Evolutionary conservation across 2,888 invertebrate species (phyloP).

Genomic region (Malthinus flaveolus): DNA sequence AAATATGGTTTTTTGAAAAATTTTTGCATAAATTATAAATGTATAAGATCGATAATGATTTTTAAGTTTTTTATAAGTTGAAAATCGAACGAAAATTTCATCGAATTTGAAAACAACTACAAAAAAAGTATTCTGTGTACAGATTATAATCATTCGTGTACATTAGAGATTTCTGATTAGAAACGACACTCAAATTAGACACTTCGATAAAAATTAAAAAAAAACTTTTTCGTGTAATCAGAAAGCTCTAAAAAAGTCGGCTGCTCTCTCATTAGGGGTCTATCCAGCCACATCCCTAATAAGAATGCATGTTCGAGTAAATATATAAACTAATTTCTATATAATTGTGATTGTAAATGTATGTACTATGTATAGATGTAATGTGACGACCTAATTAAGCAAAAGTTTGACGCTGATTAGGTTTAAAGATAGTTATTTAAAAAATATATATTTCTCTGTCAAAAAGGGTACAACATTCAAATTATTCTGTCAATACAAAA

Average conservation of each 20-base stretch:
- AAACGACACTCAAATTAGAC: no score
- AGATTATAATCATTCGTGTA: constrained; percentile 9
- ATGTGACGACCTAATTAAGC: constrained; percentile 24
- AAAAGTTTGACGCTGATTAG: not conserved
- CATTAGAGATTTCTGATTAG: not conserved
- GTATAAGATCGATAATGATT: constrained; percentile 32
- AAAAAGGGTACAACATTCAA: constrained; percentile 55
- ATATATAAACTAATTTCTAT: constrained; percentile 29
- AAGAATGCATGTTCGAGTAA: constrained; percentile 54
- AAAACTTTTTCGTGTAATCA: constrained; percentile 4
- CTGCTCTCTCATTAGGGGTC: constrained; percentile 70
- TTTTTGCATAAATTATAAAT: constrained; percentile 6
- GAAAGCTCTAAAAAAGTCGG: constrained; percentile 37
- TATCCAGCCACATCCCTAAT: constrained; percentile 76
- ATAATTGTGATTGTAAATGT: constrained; percentile 50
- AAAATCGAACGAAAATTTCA: constrained; percentile 19
- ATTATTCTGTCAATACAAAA: constrained; percentile 55
- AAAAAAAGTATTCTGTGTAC: constrained; percentile 21
- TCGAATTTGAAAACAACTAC: constrained; percentile 20
- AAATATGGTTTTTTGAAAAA: not conserved
- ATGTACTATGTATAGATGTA: constrained; percentile 48
- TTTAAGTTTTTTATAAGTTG: not conserved
- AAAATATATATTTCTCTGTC: constrained; percentile 48
- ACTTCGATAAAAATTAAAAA: not conserved
- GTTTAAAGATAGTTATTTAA: not conserved